Evolutionary conservation across 2,888 invertebrate genomes (phyloP).

Genomic region (Acanthococcus lagerstroemiae): DNA sequence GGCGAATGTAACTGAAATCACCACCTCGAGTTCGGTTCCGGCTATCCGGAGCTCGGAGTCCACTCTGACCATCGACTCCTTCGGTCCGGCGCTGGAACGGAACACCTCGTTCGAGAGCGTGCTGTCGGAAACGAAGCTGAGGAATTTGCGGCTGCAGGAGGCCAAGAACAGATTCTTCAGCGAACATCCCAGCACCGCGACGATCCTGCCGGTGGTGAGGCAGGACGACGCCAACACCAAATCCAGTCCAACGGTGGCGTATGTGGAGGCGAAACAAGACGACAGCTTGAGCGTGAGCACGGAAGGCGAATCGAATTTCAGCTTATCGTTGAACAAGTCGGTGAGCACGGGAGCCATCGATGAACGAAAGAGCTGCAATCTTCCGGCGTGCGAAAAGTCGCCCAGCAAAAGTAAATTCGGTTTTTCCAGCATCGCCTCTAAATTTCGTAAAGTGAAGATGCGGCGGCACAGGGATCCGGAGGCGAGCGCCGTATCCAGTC

Average conservation of each 20-base stretch:
- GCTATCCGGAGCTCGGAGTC: not conserved
- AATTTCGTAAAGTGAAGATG: conserved; percentile 50
- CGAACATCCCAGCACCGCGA: conserved; percentile 11
- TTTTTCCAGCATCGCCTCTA: conserved; percentile 50
- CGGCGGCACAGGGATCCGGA: conserved; percentile 42
- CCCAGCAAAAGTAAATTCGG: conserved; percentile 42
- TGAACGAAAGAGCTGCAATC: conserved; percentile 19
- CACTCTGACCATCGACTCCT: not conserved
- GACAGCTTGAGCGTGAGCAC: not conserved
- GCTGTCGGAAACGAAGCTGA: conserved; percentile 16
- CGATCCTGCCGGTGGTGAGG: not conserved
- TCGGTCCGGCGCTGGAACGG: not conserved
- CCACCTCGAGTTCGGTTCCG: not conserved
- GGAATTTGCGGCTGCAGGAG: conserved; percentile 15
- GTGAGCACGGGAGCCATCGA: conserved; percentile 42
- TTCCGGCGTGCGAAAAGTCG: not conserved
- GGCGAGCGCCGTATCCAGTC: conserved; percentile 24
- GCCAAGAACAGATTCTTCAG: conserved; percentile 24
- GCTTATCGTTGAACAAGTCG: conserved; percentile 41
- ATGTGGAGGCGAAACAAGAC: not conserved
- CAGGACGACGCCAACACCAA: not conserved
- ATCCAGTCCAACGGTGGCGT: not conserved
- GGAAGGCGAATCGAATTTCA: conserved; percentile 49
- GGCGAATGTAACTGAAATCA: not conserved
- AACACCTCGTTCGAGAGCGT: conserved; percentile 23